Evolutionary conservation across 2,888 invertebrate species (phyloP), one percentile per base, ranked within the genome.

Genomic region (Gymnocheta viridis): DNA sequence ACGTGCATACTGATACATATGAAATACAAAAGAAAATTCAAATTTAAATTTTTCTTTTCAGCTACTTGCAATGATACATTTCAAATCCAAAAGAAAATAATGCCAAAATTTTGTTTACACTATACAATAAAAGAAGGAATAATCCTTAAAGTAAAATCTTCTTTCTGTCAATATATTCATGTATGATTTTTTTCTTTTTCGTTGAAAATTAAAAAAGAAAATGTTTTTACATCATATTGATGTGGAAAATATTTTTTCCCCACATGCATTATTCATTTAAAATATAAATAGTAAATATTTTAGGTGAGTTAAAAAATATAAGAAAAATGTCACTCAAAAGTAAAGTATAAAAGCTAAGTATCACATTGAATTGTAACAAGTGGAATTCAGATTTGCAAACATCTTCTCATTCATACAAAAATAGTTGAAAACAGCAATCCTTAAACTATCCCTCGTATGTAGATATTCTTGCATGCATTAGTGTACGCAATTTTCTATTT

Each of bases 251-350:
- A 56, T 10, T n/a, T 24, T 29, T 38, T 64, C 12, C 19, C 22
- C 62, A 58, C 38, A 32, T 66, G 62, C 56, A 79, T 56, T 66
- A 64, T 79, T 79, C 27, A 79, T 47, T 56, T 66, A 58, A 60
- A 29, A 60, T 41, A 51, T 38, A 66, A 72, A 62, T 54, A 62
- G 49, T 44, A 70, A 79, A 80, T 70, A 64, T 41, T 70, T 64
- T 72, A 56, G 27, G 62, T 54, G 51, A 67, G 58, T 32, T 51
- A 7, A 49, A 35, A 49, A 62, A 14, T 38, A 29, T 0, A 19
- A 41, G 29, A 51, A 51, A 54, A 77, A 12, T 19, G 27, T 51
- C 17, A 49, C 27, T 60, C 24, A 67, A 49, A 38, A 74, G 29
- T 41, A 51, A 60, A 29, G 47, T 58, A 49, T 24, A 0, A 66